Evolutionary conservation across 1,140 invertebrate species (phyloP), one percentile per base, ranked within the genome.

Genomic region (Ruditapes philippinarum): DNA sequence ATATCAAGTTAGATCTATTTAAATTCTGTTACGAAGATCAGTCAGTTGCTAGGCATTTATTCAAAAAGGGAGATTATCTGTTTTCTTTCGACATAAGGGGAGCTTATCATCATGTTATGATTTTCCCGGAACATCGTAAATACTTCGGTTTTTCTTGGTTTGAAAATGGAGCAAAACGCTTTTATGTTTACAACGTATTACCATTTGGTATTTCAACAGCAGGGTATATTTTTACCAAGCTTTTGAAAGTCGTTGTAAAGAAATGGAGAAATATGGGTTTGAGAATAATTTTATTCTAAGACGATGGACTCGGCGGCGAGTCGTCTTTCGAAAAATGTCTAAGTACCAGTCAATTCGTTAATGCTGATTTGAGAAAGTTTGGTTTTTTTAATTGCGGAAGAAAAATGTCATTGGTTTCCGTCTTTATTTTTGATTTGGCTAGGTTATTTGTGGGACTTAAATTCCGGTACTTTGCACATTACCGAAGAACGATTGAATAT

Each of bases 21-120:
- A 82, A 87, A 70, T 86, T 86, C 40, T 86, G 22, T 31, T 90
- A 57, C 54, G 89, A 84, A 57, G 81, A 88, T 57, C 51, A 33
- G 12, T 14, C 3, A 83, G 78, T 36, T 87, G 79, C 28, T 31
- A 81, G 11, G 49, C 54, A 33, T 74, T 73, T 45, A 17, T 78
- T 19, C 31, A 51, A 33, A 54, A 57, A 7, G 65, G 80, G 22
- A 65, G 22, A 33, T 60, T 7, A n/a, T 60, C 19, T 76, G 0
- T 88, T 90, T 54, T 82, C 80, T 14, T 90, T 88, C 40, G 89
- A 90, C 40, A 40, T 90, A 57, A 88, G 83, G 49, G 76, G 62
- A 1, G 89, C 79, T 5, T 90, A 90, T 57, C 83, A 90, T 76
- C 78, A 86, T 62, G 74, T 86, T n/a, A 33, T 79, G 36, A 86